phyloP scores from a whole-genome alignment of 2,797 vertebrate species.

The Acanthopagrus latus region DNA sequence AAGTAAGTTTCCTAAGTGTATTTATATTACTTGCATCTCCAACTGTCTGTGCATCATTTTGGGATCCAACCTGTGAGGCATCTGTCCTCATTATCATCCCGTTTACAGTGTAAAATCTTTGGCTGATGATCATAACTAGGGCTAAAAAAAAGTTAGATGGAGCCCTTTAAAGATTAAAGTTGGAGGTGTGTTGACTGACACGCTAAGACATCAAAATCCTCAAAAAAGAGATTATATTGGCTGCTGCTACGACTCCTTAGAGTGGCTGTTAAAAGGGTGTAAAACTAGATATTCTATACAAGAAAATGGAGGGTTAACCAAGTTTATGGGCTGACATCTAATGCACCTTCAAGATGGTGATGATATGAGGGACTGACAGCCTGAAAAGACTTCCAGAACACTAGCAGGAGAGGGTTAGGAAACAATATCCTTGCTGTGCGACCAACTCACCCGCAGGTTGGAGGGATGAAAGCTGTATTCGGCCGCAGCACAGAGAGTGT shows the following conservation, averaged over 20 bases:
- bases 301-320: neutral
- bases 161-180: neutral
- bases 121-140: neutral
- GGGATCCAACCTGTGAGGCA: neutral
- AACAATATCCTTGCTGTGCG: neutral
- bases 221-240: neutral
- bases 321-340: neutral
- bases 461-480: slow-evolving; percentile 79
- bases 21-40: neutral
- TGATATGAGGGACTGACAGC: neutral
- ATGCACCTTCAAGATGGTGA: neutral
- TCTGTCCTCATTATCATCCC: neutral
- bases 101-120: neutral
- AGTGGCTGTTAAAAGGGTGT: neutral
- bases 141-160: neutral
- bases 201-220: neutral
- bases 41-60: neutral
- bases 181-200: neutral
- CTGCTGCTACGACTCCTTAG: neutral
- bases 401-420: neutral
- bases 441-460: slow-evolving; percentile 80
- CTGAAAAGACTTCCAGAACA: neutral
- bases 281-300: neutral
- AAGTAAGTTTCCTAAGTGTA: too few relatives aligned
- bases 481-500: slow-evolving; percentile 80